Evolutionary conservation across 2,797 vertebrate genomes (phyloP), one percentile per base, ranked within the genome.

Genomic region (Tympanoctomys barrerae): DNA sequence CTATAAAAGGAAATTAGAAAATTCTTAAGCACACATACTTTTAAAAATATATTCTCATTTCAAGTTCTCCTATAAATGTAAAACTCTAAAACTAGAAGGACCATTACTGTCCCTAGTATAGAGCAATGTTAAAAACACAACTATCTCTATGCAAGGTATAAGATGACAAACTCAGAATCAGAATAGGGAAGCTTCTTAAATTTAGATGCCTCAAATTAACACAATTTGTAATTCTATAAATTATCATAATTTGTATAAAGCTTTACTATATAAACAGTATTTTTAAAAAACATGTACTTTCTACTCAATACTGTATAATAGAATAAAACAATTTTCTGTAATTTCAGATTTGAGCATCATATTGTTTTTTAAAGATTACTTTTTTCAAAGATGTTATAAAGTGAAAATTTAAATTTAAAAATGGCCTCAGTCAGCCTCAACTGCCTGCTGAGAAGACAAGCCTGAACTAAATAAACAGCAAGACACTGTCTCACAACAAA

Each of bases 301-400:
- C 83, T 85, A 91, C 33, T 46, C 26, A 33, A 92, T 19, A 83
- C 36, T 82, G n/a, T 64, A 87, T 64, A 84, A 0, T 92, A 12
- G 19, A 91, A 49, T 85, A 89, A 95, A 93, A 82, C 80, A 78
- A 97, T 96, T 97, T 97, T 98, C 90, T 90, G 94, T 87, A 98
- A 97, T 96, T 98, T 96, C 96, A 97, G 96, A 91, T 95, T 68
- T 85, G 96, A 98, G 95, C 91, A 97, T 66, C 2, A 5, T 39
- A 96, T 54, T 96, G 91, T 75, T 94, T 95, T 96, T 97, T 90
- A 98, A 98, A 97, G 97, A 96, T 66, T 92, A 94, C 95, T 97
- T 98, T 98, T 80, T 33, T 98, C 96, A 98, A 97, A 98, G 94
- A 98, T 14, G 52, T 92, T 97, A 96, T 92, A 52, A 95, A 97